Conservation (phyloP, 2,888 invertebrate genomes). For the Pheosia gnoma region DNA sequence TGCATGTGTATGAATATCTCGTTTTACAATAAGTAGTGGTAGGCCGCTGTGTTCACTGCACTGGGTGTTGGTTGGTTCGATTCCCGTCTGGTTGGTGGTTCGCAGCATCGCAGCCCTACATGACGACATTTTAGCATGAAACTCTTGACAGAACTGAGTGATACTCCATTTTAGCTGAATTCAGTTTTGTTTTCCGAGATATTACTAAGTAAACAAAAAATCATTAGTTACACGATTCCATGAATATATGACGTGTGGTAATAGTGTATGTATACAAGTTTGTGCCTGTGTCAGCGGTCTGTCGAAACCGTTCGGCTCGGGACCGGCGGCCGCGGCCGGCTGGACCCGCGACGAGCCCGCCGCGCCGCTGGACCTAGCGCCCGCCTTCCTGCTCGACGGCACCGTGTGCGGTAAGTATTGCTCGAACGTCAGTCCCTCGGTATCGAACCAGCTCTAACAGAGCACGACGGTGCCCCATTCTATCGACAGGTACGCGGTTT, state of each 20-base stretch:
- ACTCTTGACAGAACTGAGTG: too few relatives aligned
- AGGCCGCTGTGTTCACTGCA: too few relatives aligned
- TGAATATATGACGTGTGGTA: background rate
- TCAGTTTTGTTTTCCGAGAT: too few relatives aligned
- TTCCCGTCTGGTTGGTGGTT: too few relatives aligned
- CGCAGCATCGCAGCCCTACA: too few relatives aligned
- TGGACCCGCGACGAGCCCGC: slow-evolving; percentile 58
- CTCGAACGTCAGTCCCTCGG: background rate
- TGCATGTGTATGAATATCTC: too few relatives aligned
- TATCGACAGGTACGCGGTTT: slow-evolving; percentile 61
- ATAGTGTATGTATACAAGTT: slow-evolving; percentile 15
- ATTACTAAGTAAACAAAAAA: too few relatives aligned
- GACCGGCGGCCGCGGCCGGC: slow-evolving; percentile 39
- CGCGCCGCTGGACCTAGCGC: slow-evolving; percentile 64
- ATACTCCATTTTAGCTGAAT: too few relatives aligned
- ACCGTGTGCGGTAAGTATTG: slow-evolving; percentile 64
- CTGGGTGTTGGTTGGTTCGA: too few relatives aligned
- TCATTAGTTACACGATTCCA: too few relatives aligned
- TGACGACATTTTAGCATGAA: too few relatives aligned
- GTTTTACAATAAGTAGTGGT: too few relatives aligned
- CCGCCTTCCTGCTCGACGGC: slow-evolving; percentile 64
- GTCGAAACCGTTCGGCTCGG: slow-evolving; percentile 61
- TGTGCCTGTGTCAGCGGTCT: slow-evolving; percentile 50
- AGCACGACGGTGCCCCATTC: background rate
- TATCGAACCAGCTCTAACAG: background rate